Conservation (phyloP, 2,888 invertebrate genomes). For the Caenorhabditis sp. region DNA sequence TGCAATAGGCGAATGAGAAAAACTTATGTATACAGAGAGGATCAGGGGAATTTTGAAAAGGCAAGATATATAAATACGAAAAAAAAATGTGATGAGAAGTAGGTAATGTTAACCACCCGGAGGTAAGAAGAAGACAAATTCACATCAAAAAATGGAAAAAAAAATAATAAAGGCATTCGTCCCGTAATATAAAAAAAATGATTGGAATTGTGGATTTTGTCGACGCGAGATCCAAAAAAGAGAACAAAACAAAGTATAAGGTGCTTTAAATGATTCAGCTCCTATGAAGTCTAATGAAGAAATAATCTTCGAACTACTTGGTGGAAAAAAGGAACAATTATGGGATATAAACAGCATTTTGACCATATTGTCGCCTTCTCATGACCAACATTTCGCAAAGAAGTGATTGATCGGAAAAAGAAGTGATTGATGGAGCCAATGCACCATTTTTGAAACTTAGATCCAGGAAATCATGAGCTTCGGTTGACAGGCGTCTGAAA, state of each 20-base stretch:
- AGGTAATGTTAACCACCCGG: neutral
- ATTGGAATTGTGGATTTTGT: neutral
- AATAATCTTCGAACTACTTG: neutral
- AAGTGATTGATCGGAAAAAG: constrained; percentile 9
- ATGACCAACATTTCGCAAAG: constrained; percentile 31
- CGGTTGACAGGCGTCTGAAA: constrained; percentile 26
- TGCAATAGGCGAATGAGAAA: neutral
- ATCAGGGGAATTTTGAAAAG: constrained; percentile 9
- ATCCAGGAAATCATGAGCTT: constrained; percentile 11
- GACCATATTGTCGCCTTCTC: neutral
- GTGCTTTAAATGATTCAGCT: constrained; percentile 6
- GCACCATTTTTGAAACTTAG: neutral
- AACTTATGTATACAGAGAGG: constrained; percentile 10
- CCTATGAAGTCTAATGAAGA: constrained; percentile 8
- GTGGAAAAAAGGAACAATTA: constrained; percentile 4
- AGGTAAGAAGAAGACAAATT: constrained; percentile 6
- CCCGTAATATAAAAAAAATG: neutral
- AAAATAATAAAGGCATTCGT: neutral
- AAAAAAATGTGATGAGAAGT: neutral
- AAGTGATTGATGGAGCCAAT: constrained; percentile 10
- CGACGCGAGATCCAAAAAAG: constrained; percentile 25
- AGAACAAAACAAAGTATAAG: neutral
- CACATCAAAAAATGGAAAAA: neutral
- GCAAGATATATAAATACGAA: neutral
- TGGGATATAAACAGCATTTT: constrained; percentile 6